Evolutionary conservation across 2,888 invertebrate genomes (phyloP).

Genomic region (Drosophila monieri): DNA sequence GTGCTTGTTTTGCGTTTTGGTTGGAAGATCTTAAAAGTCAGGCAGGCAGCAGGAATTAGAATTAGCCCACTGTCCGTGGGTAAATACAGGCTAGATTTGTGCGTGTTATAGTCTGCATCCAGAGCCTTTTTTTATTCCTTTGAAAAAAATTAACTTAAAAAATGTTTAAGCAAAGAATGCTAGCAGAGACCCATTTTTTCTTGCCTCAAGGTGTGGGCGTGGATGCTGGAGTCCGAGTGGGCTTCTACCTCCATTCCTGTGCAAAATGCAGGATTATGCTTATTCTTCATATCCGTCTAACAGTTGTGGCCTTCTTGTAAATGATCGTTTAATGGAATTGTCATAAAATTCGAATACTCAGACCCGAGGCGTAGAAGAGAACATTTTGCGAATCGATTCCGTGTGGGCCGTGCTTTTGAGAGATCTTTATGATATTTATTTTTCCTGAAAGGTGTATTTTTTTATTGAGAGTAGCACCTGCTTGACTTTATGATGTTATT

Average conservation of each 20-base stretch:
- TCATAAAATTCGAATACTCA: slow-evolving; percentile 42
- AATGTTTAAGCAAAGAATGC: not conserved
- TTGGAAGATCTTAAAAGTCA: slow-evolving; percentile 26
- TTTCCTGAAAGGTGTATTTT: too few relatives aligned
- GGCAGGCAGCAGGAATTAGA: slow-evolving; percentile 31
- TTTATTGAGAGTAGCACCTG: too few relatives aligned
- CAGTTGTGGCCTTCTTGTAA: slow-evolving; percentile 42
- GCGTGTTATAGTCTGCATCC: slow-evolving; percentile 48
- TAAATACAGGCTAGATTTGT: slow-evolving; percentile 64
- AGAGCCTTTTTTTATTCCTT: slow-evolving; percentile 7
- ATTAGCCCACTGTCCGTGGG: slow-evolving; percentile 32
- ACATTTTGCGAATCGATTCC: not conserved
- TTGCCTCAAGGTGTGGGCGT: slow-evolving; percentile 32
- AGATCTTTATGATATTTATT: too few relatives aligned
- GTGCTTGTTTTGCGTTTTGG: slow-evolving; percentile 4
- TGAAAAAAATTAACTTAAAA: not conserved
- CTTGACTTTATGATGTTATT: too few relatives aligned
- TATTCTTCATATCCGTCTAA: slow-evolving; percentile 10
- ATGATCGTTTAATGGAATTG: slow-evolving; percentile 45
- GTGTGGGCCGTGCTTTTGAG: slow-evolving; percentile 27
- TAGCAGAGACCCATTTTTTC: slow-evolving; percentile 8
- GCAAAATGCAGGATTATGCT: slow-evolving; percentile 10
- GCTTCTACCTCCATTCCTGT: not conserved
- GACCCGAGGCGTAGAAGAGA: slow-evolving; percentile 24
- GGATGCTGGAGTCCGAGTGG: slow-evolving; percentile 15